Evolutionary conservation across 2,797 vertebrate genomes (phyloP), one percentile per base, ranked within the genome.

Genomic region (Falco biarmicus): DNA sequence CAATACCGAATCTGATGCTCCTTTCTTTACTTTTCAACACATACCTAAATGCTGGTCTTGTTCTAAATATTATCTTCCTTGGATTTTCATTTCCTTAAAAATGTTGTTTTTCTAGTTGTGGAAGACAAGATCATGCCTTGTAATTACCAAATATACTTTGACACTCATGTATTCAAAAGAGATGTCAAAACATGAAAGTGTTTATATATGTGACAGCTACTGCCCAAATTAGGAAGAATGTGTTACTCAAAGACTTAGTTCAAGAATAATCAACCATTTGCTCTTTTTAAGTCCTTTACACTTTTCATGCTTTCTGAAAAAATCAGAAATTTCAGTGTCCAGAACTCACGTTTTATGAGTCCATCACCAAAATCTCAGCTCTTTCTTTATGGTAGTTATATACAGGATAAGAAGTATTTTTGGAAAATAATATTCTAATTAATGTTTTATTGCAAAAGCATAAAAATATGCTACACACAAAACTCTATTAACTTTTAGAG

Each of bases 191-290:
- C 94, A 56, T 48, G 41, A 39, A 83, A 68, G 81, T 90, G 73
- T 43, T 90, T 96, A 28, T 78, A 24, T 78, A 51, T 66, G 66
- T 21, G 5, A 82, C 59, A 90, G 19, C 64, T 89, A 77, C 60
- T 84, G 63, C 59, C 76, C 45, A 86, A 69, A 65, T 34, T 86
- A 19, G 66, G 71, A 95, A 90, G 70, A 34, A 60, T 14, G 37
- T 91, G 66, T 90, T 90, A 81, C 63, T 84, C 47, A 84, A 39
- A 75, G 89, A 89, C 28, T 63, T 89, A 74, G 48, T 64, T 86
- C n/a, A 64, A 89, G 75, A 79, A 70, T 77, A 85, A 87, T 83
- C 59, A 90, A 65, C 51, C 51, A 87, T 88, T 94, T 96, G 66
- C 54, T 96, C 83, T 93, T 95, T 93, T 87, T 51, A 82, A 83